Evolutionary conservation across 2,888 invertebrate genomes (phyloP).

Genomic region (Drosophila rellima): DNA sequence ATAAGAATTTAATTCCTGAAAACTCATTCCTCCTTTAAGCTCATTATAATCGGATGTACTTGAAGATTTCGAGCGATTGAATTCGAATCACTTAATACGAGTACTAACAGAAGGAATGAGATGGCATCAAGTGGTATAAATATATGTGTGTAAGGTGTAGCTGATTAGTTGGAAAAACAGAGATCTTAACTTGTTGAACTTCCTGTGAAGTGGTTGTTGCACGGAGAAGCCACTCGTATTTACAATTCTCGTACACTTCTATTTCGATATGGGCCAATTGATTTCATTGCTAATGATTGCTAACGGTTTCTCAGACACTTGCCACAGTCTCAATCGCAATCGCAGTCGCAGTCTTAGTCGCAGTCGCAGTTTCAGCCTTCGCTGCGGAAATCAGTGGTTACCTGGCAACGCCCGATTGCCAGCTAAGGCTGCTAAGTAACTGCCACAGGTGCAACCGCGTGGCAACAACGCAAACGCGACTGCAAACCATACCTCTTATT

Average conservation of each 20-base stretch:
- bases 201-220: constrained; percentile 54
- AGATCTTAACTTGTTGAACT: constrained; percentile 63
- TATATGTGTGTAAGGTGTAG: constrained; percentile 28
- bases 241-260: constrained; percentile 41
- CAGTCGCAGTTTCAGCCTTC: constrained; percentile 16
- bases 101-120: not conserved
- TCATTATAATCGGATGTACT: constrained; percentile 3
- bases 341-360: constrained; percentile 8
- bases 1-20: not conserved
- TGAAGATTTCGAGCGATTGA: not conserved
- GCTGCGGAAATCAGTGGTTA: constrained; percentile 73
- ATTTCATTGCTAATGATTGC: constrained; percentile 75
- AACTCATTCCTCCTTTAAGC: not conserved
- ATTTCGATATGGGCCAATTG: constrained; percentile 78
- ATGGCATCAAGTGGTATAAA: constrained; percentile 12
- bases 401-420: constrained; percentile 63
- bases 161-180: constrained; percentile 65
- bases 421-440: constrained; percentile 38
- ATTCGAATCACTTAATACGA: constrained; percentile 11
- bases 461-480: constrained; percentile 3
- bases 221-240: constrained; percentile 24
- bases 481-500: constrained; percentile 15
- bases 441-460: constrained; percentile 33
- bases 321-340: constrained; percentile 25
- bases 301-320: constrained; percentile 77